These are phyloP conservation scores for Meiosimyza decipiens DNA, from an alignment of 2,888 invertebrate species.

Conservation along the genomic window DNA sequence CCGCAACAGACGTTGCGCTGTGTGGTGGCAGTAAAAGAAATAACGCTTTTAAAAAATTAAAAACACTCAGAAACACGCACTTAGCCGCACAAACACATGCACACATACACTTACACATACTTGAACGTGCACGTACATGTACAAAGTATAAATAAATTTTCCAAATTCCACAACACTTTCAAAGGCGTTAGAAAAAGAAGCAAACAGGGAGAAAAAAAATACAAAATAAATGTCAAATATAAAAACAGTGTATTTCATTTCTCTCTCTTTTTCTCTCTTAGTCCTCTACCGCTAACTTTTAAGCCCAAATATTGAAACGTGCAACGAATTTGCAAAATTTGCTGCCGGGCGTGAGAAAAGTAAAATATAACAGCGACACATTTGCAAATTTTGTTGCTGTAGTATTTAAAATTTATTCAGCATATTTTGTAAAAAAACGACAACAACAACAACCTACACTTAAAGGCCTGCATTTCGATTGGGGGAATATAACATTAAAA, in stretches of 20 bases:
- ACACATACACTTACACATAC: not conserved
- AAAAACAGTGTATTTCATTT: not conserved
- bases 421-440: not conserved
- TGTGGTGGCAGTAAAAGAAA: not conserved
- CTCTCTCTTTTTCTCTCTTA: not conserved
- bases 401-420: not conserved
- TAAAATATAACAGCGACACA: not conserved
- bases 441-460: constrained; percentile 17
- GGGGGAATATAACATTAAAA: too few relatives aligned
- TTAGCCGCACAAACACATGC: not conserved
- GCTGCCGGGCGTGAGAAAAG: not conserved
- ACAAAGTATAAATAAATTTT: too few relatives aligned
- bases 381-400: constrained; percentile 21
- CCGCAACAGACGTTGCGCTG: constrained; percentile 41
- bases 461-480: not conserved
- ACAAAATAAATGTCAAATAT: constrained; percentile 16
- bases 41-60: not conserved
- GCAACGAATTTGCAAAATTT: constrained; percentile 16
- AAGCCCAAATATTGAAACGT: constrained; percentile 12
- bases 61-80: not conserved
- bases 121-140: not conserved
- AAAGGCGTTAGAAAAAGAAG: not conserved
- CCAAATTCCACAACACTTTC: constrained; percentile 3
- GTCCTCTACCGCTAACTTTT: not conserved
- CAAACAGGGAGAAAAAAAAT: not conserved